Evolutionary conservation across 2,888 invertebrate species (phyloP), one percentile per base, ranked within the genome.

Genomic region (Sphaerophoria rueppellii): DNA sequence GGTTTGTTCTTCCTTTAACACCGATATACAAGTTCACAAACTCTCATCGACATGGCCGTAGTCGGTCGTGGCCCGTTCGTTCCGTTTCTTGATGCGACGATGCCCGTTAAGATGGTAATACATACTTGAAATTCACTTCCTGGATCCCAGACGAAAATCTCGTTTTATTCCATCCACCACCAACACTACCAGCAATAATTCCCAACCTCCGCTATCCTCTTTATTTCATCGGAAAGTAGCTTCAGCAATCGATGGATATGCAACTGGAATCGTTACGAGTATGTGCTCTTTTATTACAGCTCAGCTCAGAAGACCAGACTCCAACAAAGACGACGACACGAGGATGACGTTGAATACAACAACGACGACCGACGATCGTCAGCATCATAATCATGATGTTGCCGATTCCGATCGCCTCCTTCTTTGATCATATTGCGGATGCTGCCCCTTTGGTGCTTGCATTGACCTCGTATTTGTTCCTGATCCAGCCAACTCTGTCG

Each of bases 71-170:
- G n/a, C 40, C 43, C 35, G 54, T 54, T 50, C 74, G 37, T 48
- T 65, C 70, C 55, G 46, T 48, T 70, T 70, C 55, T 58, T 57
- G 76, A 65, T 72, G 24, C 24, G 24, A 24, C 24, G 24, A 2
- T 24, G 57, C 73, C 85, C 81, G 81, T 70, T 77, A 63, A 69
- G 60, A 85, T 76, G 81, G 52, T 67, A 24, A 76, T 81, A n/a
- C 1, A 24, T 24, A 77, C 76, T 85, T 81, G 54, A 85, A 81
- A 85, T 85, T 85, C 81, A 85, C 85, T 85, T 85, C 85, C 85
- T 85, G 85, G 85, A 85, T 81, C 85, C 85, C 85, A 85, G 85
- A 85, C 85, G 69, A 81, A 76, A 85, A 85, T 81, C 85, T 85
- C 40, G 85, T 85, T 85, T 67, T 81, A 6, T 9, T 12, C 9